phyloP scores from a whole-genome alignment of 2,888 invertebrate species.

The Willowsia nigromaculata region DNA sequence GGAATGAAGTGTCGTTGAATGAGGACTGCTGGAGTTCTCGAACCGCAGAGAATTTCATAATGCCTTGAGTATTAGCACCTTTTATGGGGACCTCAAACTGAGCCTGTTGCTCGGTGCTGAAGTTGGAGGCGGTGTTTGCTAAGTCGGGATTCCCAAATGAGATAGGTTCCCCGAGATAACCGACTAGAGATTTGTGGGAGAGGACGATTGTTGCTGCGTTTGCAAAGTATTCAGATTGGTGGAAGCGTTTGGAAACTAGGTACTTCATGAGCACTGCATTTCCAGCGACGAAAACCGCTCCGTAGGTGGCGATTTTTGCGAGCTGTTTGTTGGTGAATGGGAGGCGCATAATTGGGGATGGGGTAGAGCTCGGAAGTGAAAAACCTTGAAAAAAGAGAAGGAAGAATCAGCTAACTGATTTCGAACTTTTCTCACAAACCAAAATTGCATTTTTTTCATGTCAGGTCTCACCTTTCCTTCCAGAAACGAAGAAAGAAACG shows the following conservation, averaged over 20 bases:
- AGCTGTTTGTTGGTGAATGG: conserved; percentile 83
- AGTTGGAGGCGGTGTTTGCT: conserved; percentile 80
- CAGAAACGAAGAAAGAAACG: too few species aligned
- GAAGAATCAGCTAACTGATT: too few species aligned
- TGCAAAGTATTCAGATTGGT: conserved; percentile 84
- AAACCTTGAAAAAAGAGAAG: too few species aligned
- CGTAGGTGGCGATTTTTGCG: conserved; percentile 85
- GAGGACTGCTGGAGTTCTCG: conserved; percentile 78
- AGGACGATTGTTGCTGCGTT: conserved; percentile 84
- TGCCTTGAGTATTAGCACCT: conserved; percentile 86
- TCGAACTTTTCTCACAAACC: too few species aligned
- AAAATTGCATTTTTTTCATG: too few species aligned
- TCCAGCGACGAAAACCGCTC: conserved; percentile 83
- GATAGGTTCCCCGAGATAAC: conserved; percentile 88
- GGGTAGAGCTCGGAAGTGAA: too few species aligned
- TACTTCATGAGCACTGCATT: conserved; percentile 83
- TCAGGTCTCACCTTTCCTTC: too few species aligned
- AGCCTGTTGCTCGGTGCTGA: conserved; percentile 83
- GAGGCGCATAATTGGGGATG: conserved; percentile 5
- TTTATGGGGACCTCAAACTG: conserved; percentile 85
- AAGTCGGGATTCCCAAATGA: conserved; percentile 85
- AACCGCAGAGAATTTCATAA: conserved; percentile 85
- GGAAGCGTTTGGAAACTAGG: conserved; percentile 83
- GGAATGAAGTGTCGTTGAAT: not conserved
- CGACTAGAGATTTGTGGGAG: conserved; percentile 84